A percentile compares a stretch with the other conserved stretches of the same genome.
Evolutionary conservation across 2,113 vertebrate species (phyloP).

Genomic region (Notothenia coriiceps): DNA sequence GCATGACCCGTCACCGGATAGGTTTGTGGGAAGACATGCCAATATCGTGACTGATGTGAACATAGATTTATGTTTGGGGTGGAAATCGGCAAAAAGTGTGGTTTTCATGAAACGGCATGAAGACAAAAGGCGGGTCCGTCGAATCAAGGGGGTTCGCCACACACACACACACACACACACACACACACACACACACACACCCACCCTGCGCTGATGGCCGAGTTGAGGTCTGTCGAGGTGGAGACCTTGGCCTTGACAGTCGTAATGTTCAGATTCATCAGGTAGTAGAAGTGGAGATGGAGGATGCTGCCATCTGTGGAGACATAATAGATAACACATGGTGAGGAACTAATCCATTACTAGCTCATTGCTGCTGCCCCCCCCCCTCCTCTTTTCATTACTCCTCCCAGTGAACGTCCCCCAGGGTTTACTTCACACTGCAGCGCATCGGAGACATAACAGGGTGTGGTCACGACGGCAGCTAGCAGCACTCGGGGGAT

Average conservation of each 20-base stretch:
- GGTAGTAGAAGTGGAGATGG: conserved; percentile 93
- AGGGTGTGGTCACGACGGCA: conserved; percentile 18
- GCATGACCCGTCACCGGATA: too few relatives aligned
- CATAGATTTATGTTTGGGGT: too few relatives aligned
- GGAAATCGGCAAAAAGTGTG: too few relatives aligned
- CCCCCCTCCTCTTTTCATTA: conserved; percentile 12
- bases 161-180: background rate
- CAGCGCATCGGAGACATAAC: conserved; percentile 30
- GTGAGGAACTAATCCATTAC: conserved; percentile 39
- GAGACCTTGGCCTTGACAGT: conserved; percentile 94
- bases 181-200: conserved; percentile 13
- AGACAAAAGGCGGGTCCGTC: too few relatives aligned
- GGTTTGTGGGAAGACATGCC: too few relatives aligned
- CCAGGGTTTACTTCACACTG: conserved; percentile 38
- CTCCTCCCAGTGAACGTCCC: conserved; percentile 36
- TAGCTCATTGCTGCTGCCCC: background rate
- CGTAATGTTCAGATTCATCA: conserved; percentile 98
- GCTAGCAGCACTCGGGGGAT: conserved; percentile 38
- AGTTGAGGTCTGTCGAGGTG: conserved; percentile 86
- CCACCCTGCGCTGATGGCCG: conserved; percentile 86
- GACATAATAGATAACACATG: conserved; percentile 34
- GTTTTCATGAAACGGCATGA: too few relatives aligned
- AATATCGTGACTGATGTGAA: too few relatives aligned
- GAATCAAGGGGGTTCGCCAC: too few relatives aligned
- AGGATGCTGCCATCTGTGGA: conserved; percentile 90